Conservation (phyloP, 2,888 invertebrate species). For the Ichneumon xanthorius region DNA sequence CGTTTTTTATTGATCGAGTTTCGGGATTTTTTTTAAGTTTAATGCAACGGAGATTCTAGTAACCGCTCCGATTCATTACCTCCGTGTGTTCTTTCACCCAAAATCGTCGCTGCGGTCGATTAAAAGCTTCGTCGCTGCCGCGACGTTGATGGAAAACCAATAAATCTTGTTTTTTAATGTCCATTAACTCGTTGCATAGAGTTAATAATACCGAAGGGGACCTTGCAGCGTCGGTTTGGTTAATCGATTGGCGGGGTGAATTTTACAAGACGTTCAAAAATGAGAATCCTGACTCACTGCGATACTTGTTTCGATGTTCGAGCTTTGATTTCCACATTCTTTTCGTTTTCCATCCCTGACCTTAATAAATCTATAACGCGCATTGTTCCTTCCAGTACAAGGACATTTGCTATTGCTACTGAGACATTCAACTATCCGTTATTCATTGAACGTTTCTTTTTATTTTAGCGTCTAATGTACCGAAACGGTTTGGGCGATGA, state of each 20-base stretch:
- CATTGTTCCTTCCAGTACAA: neutral
- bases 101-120: neutral
- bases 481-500: neutral
- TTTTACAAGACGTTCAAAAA: neutral
- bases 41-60: neutral
- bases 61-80: neutral
- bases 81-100: neutral
- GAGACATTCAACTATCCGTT: slow-evolving; percentile 14
- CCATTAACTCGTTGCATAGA: neutral
- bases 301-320: neutral
- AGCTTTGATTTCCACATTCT: neutral
- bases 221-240: neutral
- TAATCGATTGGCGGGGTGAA: neutral
- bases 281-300: neutral
- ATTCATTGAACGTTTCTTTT: slow-evolving; percentile 1
- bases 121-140: neutral
- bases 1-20: neutral
- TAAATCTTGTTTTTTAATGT: neutral
- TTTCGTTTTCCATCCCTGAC: neutral
- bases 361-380: neutral
- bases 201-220: neutral
- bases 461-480: neutral
- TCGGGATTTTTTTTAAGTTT: neutral
- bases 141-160: neutral
- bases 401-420: neutral